Percentiles rank a stretch among this genome's conserved stretches.
These are phyloP conservation scores for Mastacembelus armatus DNA, from an alignment of 2,797 vertebrate species.

Conservation along the genomic window DNA sequence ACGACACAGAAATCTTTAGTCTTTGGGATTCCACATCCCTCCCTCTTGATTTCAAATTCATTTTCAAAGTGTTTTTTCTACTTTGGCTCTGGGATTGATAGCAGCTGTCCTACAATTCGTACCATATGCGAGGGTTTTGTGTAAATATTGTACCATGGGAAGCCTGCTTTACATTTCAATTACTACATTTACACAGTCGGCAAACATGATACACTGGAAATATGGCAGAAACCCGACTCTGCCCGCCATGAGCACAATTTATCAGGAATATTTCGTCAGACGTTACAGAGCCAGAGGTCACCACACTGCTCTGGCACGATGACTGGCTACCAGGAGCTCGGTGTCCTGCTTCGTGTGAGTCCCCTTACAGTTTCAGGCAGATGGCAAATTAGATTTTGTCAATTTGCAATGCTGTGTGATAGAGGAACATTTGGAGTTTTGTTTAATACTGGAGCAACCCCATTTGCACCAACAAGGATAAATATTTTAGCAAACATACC, in stretches of 20 bases:
- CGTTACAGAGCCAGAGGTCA: slow-evolving; percentile 46
- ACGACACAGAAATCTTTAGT: slow-evolving; percentile 41
- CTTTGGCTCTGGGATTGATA: slow-evolving; percentile 68
- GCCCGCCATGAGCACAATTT: slow-evolving; percentile 55
- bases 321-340: slow-evolving; percentile 35
- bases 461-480: slow-evolving; percentile 28
- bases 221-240: slow-evolving; percentile 65
- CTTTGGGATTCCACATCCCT: slow-evolving; percentile 57
- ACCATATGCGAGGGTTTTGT: slow-evolving; percentile 80
- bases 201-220: slow-evolving; percentile 75
- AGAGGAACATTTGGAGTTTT: slow-evolving; percentile 12
- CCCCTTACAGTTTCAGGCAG: slow-evolving; percentile 7
- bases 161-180: slow-evolving; percentile 82
- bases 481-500: slow-evolving; percentile 39
- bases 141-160: slow-evolving; percentile 79
- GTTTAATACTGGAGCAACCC: slow-evolving; percentile 23
- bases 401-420: slow-evolving; percentile 37
- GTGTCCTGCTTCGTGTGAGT: slow-evolving; percentile 44
- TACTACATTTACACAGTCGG: slow-evolving; percentile 78
- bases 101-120: slow-evolving; percentile 77
- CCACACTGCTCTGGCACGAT: slow-evolving; percentile 39
- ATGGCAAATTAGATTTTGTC: slow-evolving; percentile 42
- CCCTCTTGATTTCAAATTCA: slow-evolving; percentile 79
- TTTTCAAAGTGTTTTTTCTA: slow-evolving; percentile 75
- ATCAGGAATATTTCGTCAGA: slow-evolving; percentile 58